Evolutionary conservation across 2,888 invertebrate species (phyloP), one percentile per base, ranked within the genome.

Genomic region (Hyles lineata): DNA sequence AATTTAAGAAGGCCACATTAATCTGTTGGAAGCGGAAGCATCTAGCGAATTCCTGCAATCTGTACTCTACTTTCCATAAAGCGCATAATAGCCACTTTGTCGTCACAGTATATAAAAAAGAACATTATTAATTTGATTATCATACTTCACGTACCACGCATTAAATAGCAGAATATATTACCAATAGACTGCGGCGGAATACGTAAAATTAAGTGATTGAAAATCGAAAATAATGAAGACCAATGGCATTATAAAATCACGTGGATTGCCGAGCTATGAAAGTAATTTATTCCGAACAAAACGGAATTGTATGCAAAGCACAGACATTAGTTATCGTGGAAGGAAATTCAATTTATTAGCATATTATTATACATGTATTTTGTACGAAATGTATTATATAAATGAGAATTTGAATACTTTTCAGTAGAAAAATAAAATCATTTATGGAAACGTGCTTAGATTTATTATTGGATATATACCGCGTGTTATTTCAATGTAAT

Each of bases 191-290:
- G 43, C 43, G 32, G 43, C 43, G 23, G 15, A 63, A 63, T 67
- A 21, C 50, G 5, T 1, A 17, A 23, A 0, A 17, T 43, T 67
- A 67, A 50, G 17, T 50, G 17, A 67, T 50, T 67, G 67, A 67
- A 67, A 67, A 63, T 63, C 23, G 17, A 43, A 50, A 43, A 67
- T 23, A 43, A 67, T 23, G 67, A 43, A 35, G 23, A 67, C 67
- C 43, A 67, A 67, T 50, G 67, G 17, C 5, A 63, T 43, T 63
- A 63, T 50, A 23, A 50, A 67, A 35, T 67, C 67, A 67, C 67
- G 67, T 67, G 35, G 21, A 23, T 23, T 23, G 23, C 25, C 25
- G 25, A 6, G 67, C 67, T 50, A 50, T 23, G 23, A 50, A 50
- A 50, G 11, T 43, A 67, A 23, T 50, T 67, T 8, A 67, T 67